A percentile compares a stretch with the other conserved stretches of the same genome.
Evolutionary conservation across 2,888 invertebrate genomes (phyloP).

Genomic region (Parnassius apollo): DNA sequence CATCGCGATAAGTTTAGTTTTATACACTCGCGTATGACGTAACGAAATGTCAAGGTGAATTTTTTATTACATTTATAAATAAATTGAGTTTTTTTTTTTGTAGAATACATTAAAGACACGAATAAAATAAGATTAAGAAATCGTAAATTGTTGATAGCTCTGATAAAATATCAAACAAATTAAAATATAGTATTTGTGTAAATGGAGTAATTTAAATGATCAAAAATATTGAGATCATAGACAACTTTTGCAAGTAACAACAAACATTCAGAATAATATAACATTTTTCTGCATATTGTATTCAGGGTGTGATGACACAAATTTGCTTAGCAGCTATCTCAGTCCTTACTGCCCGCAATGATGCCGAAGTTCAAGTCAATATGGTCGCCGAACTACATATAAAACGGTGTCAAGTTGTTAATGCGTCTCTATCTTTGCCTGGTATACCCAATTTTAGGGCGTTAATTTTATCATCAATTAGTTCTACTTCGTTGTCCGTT

Average conservation of each 20-base stretch:
- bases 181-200: too few relatives aligned
- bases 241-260: too few relatives aligned
- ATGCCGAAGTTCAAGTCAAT: conserved; percentile 10
- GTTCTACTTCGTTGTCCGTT: conserved; percentile 3
- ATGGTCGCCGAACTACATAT: conserved; percentile 16
- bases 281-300: too few relatives aligned
- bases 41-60: conserved; percentile 22
- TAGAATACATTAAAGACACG: background rate
- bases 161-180: too few relatives aligned
- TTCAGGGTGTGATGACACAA: too few relatives aligned
- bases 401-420: conserved; percentile 13
- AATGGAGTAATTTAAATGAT: too few relatives aligned
- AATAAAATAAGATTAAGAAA: too few relatives aligned
- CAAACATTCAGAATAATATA: too few relatives aligned
- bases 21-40: conserved; percentile 4
- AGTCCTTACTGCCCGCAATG: conserved; percentile 13
- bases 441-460: conserved; percentile 11
- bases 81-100: background rate
- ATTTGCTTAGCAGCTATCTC: background rate
- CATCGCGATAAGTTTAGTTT: conserved; percentile 4
- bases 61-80: conserved; percentile 5
- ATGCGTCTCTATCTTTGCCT: conserved; percentile 10
- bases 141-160: too few relatives aligned
- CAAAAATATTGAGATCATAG: too few relatives aligned
- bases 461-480: conserved; percentile 1